phyloP scores from a whole-genome alignment of 2,888 invertebrate species.

The Pterostichus madidus region DNA sequence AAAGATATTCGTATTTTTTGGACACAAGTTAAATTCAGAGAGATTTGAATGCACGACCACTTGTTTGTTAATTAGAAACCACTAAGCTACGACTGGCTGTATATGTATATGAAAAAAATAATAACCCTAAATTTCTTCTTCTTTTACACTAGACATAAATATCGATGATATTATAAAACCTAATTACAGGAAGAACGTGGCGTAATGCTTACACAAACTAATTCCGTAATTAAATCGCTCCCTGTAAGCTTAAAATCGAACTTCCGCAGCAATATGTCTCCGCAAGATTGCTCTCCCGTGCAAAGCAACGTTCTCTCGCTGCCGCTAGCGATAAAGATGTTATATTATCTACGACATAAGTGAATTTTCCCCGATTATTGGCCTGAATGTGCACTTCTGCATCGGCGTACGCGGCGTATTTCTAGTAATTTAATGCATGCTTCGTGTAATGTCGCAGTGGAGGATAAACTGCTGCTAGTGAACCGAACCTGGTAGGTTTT shows the following conservation, averaged over 20 bases:
- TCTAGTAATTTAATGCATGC: slow-evolving; percentile 48
- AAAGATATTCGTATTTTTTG: no score
- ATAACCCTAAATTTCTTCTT: no score
- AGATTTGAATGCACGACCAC: no score
- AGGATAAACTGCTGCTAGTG: slow-evolving; percentile 1
- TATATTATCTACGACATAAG: slow-evolving; percentile 34
- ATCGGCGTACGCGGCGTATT: slow-evolving; percentile 7
- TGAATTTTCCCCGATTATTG: slow-evolving; percentile 50
- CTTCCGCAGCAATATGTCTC: slow-evolving; percentile 34
- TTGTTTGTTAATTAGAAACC: no score
- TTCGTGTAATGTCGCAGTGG: background rate
- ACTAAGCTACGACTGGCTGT: no score
- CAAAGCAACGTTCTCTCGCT: background rate
- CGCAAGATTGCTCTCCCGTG: background rate
- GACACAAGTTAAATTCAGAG: no score
- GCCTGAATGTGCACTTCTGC: slow-evolving; percentile 30
- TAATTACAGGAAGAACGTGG: no score
- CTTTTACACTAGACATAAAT: no score
- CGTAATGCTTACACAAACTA: slow-evolving; percentile 24
- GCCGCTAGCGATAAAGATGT: slow-evolving; percentile 36
- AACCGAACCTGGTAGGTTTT: slow-evolving; percentile 32
- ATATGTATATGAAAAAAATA: no score
- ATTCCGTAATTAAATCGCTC: slow-evolving; percentile 11
- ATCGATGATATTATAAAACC: no score
- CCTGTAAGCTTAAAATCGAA: slow-evolving; percentile 13